phyloP scores from a whole-genome alignment of 2,113 vertebrate genomes.

The Podarcis cretensis region DNA sequence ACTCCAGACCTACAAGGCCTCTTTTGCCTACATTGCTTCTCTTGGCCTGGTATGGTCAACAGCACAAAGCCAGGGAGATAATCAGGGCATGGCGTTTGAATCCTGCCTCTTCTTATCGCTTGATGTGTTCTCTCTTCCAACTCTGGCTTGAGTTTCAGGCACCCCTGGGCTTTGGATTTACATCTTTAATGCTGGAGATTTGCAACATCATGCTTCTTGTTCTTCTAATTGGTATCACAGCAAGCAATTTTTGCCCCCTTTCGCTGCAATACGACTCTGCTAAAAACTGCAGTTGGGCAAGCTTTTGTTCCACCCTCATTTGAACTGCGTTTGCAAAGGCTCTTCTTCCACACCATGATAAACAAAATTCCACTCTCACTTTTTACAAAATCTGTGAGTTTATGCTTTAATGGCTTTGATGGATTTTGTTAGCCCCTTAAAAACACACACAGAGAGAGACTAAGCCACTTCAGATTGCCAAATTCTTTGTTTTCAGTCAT shows the following conservation, averaged over 20 bases:
- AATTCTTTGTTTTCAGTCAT: conserved; percentile 72
- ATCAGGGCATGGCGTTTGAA: conserved; percentile 63
- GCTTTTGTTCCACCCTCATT: conserved; percentile 84
- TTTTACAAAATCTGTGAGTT: conserved; percentile 82
- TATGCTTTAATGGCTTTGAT: conserved; percentile 84
- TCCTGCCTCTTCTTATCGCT: conserved; percentile 70
- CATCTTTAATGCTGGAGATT: conserved; percentile 82
- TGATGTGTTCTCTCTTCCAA: conserved; percentile 74
- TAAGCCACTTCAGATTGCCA: conserved; percentile 73
- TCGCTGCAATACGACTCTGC: conserved; percentile 82
- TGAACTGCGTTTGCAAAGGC: conserved; percentile 79
- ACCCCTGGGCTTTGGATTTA: conserved; percentile 82
- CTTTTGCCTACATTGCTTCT: conserved; percentile 37
- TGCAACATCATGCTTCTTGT: conserved; percentile 76
- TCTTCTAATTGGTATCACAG: conserved; percentile 84
- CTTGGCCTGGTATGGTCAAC: conserved; percentile 27
- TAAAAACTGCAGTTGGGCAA: conserved; percentile 79
- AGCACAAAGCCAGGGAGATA: conserved; percentile 60
- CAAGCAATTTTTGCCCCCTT: conserved; percentile 80
- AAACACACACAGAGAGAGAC: conserved; percentile 50
- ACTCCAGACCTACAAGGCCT: not conserved
- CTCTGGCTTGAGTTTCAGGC: conserved; percentile 78
- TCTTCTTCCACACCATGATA: conserved; percentile 73
- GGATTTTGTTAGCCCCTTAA: conserved; percentile 77
- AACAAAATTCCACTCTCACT: conserved; percentile 82